Evolutionary conservation across 2,113 vertebrate genomes (phyloP), one percentile per base, ranked within the genome.

Genomic region (Piaya cayana): DNA sequence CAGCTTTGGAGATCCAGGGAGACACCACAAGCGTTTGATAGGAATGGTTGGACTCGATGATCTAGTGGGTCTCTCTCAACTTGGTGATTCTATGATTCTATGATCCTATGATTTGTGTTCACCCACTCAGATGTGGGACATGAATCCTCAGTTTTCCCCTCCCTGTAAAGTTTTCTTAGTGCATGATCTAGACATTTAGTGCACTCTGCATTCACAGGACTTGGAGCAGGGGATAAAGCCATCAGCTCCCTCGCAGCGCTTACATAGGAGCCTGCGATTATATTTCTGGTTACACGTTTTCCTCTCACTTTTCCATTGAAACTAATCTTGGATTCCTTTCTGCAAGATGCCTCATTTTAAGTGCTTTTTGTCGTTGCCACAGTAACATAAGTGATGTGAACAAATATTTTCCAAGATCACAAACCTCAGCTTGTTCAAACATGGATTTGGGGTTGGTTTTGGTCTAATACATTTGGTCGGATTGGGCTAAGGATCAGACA

Each of bases 1-100:
- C 5, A 2, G 0, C n/a, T 39, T 2, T 13, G 39, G 49, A 90
- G 12, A 23, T 43, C 2, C 2, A 1, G 25, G 55, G 20, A 68
- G 20, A 68, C 5, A 52, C 12, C 15, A 23, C 0, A 1, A 70
- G 7, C 13, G 70, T 67, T n/a, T n/a, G n/a, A n/a, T n/a, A n/a
- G n/a, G n/a, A n/a, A n/a, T n/a, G n/a, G n/a, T n/a, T n/a, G n/a
- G n/a, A n/a, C n/a, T n/a, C n/a, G n/a, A n/a, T n/a, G n/a, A n/a
- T n/a, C n/a, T n/a, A n/a, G n/a, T n/a, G n/a, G n/a, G n/a, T n/a
- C n/a, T n/a, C n/a, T n/a, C n/a, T n/a, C n/a, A n/a, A n/a, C n/a
- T n/a, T n/a, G n/a, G n/a, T n/a, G n/a, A n/a, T n/a, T n/a, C n/a
- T n/a, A n/a, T n/a, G n/a, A n/a, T n/a, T n/a, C n/a, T n/a, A n/a